Evolutionary conservation across 2,888 invertebrate genomes (phyloP), one percentile per base, ranked within the genome.

Genomic region (Ornithoptera alexandrae): DNA sequence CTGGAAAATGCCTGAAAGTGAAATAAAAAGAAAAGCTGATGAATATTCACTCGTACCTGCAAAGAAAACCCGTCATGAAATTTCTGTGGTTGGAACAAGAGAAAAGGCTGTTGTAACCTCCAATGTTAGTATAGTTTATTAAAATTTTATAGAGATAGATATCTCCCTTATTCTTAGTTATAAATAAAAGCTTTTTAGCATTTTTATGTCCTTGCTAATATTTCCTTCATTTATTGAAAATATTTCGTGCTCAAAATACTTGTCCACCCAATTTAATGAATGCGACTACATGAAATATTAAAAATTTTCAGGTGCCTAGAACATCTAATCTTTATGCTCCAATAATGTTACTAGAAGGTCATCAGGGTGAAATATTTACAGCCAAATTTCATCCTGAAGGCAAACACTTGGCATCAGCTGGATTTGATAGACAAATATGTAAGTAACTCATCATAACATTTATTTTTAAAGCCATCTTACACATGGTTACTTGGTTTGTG

Each of bases 351-450:
- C 88, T 99, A 66, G 97, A 98, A 81, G 99, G 99, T 0, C 99
- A 99, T 84, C 97, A 98, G 84, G 99, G 98, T 15, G 99, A 99
- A 87, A 96, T 99, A 77, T 98, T 98, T 84, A 94, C 96, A 3
- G 93, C 96, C 10, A 97, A 97, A 86, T 99, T 99, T 86, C 98
- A 99, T 84, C 98, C 98, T 0, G 98, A 99, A 83, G 99, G 99
- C 6, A 96, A 97, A 79, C 96, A 98, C 82, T 88, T 99, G 57
- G 98, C 98, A 2, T 98, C 99, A 0, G 96, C 97, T 12, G 99
- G 99, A 10, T 98, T 97, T 86, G 99, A 99, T 82, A 93, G 98
- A 81, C 96, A 97, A 89, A 97, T 99, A 79, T 97, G 98, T 98
- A 93, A 94, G 96, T 46, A 42, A 62, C 69, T 63, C 36, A 59